Evolutionary conservation across 2,113 vertebrate species (phyloP).

Genomic region (Mormoops blainvillei): DNA sequence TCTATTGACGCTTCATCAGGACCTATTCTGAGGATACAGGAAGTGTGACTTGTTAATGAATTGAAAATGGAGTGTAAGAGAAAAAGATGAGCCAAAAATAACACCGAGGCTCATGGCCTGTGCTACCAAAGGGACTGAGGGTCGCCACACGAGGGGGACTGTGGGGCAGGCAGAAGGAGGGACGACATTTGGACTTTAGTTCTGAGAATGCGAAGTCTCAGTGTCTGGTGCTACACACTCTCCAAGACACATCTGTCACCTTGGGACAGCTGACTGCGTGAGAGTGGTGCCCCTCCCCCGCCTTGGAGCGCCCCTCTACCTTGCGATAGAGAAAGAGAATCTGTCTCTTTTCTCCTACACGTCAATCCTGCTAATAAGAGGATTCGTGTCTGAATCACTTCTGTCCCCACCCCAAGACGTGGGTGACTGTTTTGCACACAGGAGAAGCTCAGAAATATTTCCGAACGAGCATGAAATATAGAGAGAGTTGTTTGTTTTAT

Average conservation of each 20-base stretch:
- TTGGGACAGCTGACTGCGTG: too few relatives aligned
- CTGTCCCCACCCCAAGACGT: neutral
- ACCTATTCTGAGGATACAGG: neutral
- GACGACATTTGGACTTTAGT: too few relatives aligned
- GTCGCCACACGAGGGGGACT: rapidly evolving
- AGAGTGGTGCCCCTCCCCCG: rapidly evolving
- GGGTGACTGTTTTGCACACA: neutral
- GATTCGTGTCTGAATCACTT: neutral
- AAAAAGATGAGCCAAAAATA: neutral
- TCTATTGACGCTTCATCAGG: neutral
- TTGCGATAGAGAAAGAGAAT: rapidly evolving
- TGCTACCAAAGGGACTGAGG: neutral
- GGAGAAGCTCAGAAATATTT: neutral
- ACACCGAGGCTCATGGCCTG: neutral
- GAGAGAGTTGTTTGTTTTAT: neutral
- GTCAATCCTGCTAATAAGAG: neutral
- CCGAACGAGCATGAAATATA: neutral
- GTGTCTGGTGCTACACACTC: neutral
- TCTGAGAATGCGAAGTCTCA: rapidly evolving
- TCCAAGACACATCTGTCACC: neutral
- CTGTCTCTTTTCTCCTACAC: neutral
- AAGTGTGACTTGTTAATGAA: neutral
- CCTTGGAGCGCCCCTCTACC: neutral
- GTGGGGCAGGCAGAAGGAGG: neutral
- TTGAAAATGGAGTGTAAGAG: neutral